Evolutionary conservation across 2,113 vertebrate genomes (phyloP).

Genomic region (Corythoichthys intestinalis): DNA sequence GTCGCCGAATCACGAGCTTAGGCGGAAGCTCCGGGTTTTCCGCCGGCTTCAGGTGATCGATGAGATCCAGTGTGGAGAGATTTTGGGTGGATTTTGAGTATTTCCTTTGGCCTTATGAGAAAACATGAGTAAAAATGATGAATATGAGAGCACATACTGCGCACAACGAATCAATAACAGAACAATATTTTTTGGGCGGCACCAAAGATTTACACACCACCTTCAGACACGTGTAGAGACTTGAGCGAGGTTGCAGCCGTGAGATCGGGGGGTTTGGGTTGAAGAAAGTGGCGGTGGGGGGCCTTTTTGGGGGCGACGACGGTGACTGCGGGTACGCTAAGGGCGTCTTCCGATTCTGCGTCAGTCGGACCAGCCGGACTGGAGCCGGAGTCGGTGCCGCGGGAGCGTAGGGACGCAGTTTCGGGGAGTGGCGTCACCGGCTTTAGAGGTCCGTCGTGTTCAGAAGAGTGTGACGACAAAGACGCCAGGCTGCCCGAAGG

Average conservation of each 20-base stretch:
- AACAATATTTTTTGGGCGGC: no score
- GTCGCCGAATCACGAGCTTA: conserved; percentile 74
- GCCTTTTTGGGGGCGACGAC: conserved; percentile 76
- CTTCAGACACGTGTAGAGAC: conserved; percentile 79
- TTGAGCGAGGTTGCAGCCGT: conserved; percentile 76
- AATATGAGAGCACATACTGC: no score
- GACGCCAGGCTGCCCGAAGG: conserved; percentile 96
- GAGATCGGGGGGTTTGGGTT: conserved; percentile 68
- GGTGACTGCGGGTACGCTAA: conserved; percentile 31
- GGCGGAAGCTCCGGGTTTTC: conserved; percentile 81
- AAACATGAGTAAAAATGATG: conserved; percentile 13
- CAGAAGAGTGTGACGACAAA: conserved; percentile 93
- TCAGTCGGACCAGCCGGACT: conserved; percentile 75
- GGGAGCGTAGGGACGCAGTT: no score
- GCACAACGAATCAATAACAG: no score
- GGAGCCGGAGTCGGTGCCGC: no score
- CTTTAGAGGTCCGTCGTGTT: conserved; percentile 83
- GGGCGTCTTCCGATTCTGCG: conserved; percentile 86
- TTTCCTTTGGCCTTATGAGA: conserved; percentile 77
- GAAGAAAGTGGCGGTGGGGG: conserved; percentile 64
- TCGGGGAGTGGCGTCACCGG: conserved; percentile 31
- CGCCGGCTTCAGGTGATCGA: conserved; percentile 65
- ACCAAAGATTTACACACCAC: conserved; percentile 49
- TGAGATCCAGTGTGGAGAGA: conserved; percentile 77
- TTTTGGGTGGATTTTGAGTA: conserved; percentile 81